Percentiles rank a stretch among this genome's conserved stretches.
Conservation (phyloP, 2,888 invertebrate species). For the Tetranychus piercei region DNA sequence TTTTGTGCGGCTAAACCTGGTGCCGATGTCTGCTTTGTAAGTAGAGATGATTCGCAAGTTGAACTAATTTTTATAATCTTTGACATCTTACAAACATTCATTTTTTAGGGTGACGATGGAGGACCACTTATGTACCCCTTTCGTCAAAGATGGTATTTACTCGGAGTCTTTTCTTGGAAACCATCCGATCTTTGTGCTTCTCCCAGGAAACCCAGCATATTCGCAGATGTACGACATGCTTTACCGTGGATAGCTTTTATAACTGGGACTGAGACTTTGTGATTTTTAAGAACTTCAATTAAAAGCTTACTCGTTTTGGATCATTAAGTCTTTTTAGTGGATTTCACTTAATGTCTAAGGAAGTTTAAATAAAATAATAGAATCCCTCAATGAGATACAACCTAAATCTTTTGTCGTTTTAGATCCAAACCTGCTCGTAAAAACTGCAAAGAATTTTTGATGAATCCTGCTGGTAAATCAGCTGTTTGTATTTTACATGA, state of each 20-base stretch:
- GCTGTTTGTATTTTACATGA: conserved; percentile 90
- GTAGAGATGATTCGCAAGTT: background rate
- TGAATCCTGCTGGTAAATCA: conserved; percentile 92
- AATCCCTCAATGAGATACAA: no score
- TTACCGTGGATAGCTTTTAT: conserved; percentile 14
- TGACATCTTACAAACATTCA: background rate
- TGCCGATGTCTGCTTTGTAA: conserved; percentile 12
- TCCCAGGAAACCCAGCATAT: conserved; percentile 13
- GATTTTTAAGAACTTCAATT: background rate
- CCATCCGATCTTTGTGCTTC: conserved; percentile 12
- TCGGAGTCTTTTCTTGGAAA: conserved; percentile 14
- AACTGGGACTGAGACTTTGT: background rate
- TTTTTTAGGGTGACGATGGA: conserved; percentile 11
- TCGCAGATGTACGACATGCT: conserved; percentile 13
- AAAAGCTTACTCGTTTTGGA: no score
- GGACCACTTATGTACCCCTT: conserved; percentile 13
- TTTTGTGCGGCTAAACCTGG: conserved; percentile 10
- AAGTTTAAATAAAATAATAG: background rate
- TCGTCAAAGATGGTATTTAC: conserved; percentile 12
- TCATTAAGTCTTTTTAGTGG: no score
- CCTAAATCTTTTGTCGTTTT: background rate
- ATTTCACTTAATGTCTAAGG: background rate
- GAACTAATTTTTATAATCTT: background rate
- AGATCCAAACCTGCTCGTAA: conserved; percentile 2
- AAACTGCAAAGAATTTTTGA: conserved; percentile 56